Percentiles rank a stretch among this genome's conserved stretches.
These are phyloP conservation scores for Drosophila ogumai DNA, from an alignment of 1,140 invertebrate species.

Conservation along the genomic window DNA sequence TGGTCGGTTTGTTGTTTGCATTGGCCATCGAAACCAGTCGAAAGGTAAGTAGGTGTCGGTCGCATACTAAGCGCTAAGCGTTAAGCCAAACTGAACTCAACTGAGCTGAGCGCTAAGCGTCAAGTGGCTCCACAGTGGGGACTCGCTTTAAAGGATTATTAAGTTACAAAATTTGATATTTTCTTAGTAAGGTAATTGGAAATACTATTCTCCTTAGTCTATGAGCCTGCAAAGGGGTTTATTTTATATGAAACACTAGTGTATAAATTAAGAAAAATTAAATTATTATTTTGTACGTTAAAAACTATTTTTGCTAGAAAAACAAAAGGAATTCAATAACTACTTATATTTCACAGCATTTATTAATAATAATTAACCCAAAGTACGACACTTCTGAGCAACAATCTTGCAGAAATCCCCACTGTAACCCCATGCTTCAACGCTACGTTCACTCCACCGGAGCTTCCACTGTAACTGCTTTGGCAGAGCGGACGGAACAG, in stretches of 20 bases:
- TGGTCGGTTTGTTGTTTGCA: constrained; percentile 52
- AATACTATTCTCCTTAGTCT: too few species aligned
- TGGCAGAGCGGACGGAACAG: constrained; percentile 28
- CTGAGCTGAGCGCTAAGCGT: constrained; percentile 14
- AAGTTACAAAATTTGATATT: neutral
- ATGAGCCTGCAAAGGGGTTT: too few species aligned
- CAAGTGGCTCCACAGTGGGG: constrained; percentile 4
- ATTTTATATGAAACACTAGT: too few species aligned
- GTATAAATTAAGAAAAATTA: too few species aligned
- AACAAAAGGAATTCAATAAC: too few species aligned
- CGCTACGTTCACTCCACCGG: neutral
- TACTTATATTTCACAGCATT: too few species aligned
- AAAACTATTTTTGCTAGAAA: too few species aligned
- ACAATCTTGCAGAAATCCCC: neutral
- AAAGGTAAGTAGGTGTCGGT: constrained; percentile 80
- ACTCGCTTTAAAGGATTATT: neutral
- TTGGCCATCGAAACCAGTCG: constrained; percentile 72
- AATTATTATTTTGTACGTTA: too few species aligned
- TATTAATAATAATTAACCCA: too few species aligned
- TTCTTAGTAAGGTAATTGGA: too few species aligned
- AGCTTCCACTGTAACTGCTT: constrained; percentile 5
- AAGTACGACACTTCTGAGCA: neutral
- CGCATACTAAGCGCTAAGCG: constrained; percentile 65
- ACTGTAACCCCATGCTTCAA: neutral
- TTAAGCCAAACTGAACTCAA: constrained; percentile 2